phyloP scores from a whole-genome alignment of 2,888 invertebrate species.

The Diogma glabrata region DNA sequence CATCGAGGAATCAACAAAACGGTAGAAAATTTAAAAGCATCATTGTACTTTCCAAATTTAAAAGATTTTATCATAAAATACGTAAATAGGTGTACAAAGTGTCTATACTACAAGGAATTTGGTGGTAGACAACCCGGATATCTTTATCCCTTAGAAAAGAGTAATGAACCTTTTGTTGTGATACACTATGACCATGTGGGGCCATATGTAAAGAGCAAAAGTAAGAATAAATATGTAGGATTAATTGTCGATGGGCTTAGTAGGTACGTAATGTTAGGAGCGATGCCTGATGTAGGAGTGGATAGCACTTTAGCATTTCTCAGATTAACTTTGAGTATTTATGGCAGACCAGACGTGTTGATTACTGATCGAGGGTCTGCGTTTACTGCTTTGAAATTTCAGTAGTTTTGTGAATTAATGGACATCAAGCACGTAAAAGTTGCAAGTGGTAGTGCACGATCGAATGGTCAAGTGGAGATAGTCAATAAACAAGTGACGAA shows the following conservation, averaged over 20 bases:
- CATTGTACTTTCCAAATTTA: not conserved
- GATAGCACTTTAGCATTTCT: not conserved
- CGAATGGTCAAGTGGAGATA: no score
- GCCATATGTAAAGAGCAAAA: not conserved
- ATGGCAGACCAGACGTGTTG: no score
- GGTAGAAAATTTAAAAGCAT: not conserved
- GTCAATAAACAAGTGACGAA: not conserved
- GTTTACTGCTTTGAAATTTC: no score
- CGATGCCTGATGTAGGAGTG: no score
- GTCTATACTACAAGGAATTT: not conserved
- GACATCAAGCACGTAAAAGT: not conserved
- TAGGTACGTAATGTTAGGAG: not conserved
- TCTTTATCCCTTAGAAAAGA: not conserved
- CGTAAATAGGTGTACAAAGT: not conserved
- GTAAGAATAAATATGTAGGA: not conserved
- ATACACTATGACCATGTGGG: not conserved
- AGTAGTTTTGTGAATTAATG: no score
- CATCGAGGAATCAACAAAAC: not conserved
- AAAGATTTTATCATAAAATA: not conserved
- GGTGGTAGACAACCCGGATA: not conserved
- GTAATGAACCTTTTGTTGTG: not conserved
- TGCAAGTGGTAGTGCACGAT: not conserved
- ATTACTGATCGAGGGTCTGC: no score
- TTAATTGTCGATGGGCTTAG: not conserved
- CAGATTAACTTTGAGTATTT: not conserved